These are phyloP conservation scores for Urocynchramus pylzowi DNA, from an alignment of 2,113 vertebrate species.

Conservation along the genomic window DNA sequence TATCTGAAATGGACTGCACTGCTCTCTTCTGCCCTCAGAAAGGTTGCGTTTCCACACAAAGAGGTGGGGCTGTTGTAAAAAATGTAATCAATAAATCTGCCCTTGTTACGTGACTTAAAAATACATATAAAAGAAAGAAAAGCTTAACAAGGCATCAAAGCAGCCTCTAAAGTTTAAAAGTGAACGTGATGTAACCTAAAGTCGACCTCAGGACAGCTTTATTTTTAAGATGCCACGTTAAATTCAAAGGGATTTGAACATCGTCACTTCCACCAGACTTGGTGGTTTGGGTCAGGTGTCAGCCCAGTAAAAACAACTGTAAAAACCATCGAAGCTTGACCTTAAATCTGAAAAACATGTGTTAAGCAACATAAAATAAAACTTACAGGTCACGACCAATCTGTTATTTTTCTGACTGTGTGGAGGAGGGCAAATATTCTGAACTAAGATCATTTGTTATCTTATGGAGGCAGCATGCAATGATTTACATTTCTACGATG, in stretches of 20 bases:
- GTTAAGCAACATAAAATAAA: background rate
- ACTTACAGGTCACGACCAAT: background rate
- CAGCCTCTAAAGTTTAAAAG: background rate
- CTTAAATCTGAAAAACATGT: background rate
- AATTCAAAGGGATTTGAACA: background rate
- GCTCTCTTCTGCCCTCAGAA: background rate
- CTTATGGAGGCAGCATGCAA: accelerated
- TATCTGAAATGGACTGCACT: accelerated
- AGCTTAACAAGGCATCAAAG: background rate
- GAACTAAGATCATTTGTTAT: background rate
- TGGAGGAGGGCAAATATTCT: background rate
- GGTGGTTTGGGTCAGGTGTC: background rate
- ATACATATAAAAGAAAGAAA: background rate
- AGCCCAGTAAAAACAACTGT: background rate
- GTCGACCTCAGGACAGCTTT: accelerated
- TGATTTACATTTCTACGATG: background rate
- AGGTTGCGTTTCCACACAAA: background rate
- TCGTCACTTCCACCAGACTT: background rate
- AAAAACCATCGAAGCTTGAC: background rate
- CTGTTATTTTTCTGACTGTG: background rate
- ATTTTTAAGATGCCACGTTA: background rate
- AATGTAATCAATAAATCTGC: accelerated
- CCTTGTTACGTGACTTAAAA: background rate
- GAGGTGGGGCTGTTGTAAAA: background rate
- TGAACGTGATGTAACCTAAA: background rate